phyloP scores from a whole-genome alignment of 1,140 invertebrate species.

The Stratiolaelaps scimitus region DNA sequence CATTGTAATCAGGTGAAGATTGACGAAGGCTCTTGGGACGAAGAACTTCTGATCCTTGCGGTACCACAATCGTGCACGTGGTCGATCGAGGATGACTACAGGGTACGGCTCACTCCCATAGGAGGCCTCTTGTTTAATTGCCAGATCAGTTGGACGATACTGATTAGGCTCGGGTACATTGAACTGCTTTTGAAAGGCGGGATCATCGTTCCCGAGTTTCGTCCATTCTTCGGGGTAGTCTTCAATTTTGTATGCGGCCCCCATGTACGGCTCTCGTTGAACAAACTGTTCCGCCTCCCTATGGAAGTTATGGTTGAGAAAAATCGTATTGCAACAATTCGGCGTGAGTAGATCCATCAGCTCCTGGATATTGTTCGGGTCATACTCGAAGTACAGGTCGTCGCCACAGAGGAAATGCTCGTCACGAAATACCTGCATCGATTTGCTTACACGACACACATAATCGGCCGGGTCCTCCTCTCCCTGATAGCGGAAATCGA shows the following conservation, averaged over 20 bases:
- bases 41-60: conserved; percentile 11
- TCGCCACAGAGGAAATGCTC: conserved; percentile 17
- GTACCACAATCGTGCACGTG: neutral
- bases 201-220: conserved; percentile 12
- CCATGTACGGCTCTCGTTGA: neutral
- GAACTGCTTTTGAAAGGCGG: neutral
- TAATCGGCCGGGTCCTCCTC: conserved; percentile 41
- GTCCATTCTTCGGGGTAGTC: conserved; percentile 9
- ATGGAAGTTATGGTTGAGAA: neutral
- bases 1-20: neutral
- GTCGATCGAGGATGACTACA: neutral
- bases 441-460: conserved; percentile 36
- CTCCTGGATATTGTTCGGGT: neutral
- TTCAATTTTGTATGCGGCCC: neutral
- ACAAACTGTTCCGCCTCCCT: neutral
- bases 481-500: conserved; percentile 39
- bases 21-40: neutral
- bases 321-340: neutral
- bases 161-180: conserved; percentile 2
- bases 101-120: conserved; percentile 4
- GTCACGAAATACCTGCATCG: conserved; percentile 37
- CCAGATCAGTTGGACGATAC: neutral
- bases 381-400: conserved; percentile 24
- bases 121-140: neutral
- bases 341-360: conserved; percentile 12